Evolutionary conservation across 2,113 vertebrate genomes (phyloP), one percentile per base, ranked within the genome.

Genomic region (Ginglymostoma cirratum): DNA sequence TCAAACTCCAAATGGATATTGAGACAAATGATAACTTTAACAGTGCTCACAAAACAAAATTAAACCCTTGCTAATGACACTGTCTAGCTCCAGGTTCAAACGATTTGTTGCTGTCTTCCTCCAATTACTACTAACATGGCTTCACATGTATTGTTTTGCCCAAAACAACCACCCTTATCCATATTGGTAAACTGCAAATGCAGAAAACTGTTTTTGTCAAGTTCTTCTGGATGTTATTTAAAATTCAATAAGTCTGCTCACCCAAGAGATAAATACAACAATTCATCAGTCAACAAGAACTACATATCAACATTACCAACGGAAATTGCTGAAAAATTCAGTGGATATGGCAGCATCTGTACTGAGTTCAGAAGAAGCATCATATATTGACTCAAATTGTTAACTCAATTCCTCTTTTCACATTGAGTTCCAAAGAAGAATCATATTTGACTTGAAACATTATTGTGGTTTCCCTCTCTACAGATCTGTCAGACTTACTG

Each of bases 221-320:
- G 21, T 95, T 34, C 45, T 95, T 95, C 94, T 38, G 45, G 94
- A 38, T 95, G 94, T 27, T 65, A 30, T 95, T 76, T 19, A 95
- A 24, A 42, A 95, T 34, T 72, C 19, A 30, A 30, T 76, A 12
- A 70, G 66, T 14, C 17, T 93, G 61, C 67, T 48, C 34, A 4
- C 76, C 45, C 12, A 12, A 48, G 67, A 72, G 72, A 5, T 72
- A 72, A 72, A 61, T 48, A 95, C 70, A 42, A 12, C 30, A 66
- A 76, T 52, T 45, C 42, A 45, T 72, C 38, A 52, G 42, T 45
- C 65, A 94, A 38, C 92, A 67, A 94, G n/a, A 92, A 61, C 3
- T 61, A 12, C 12, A 61, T 12, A 61, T 61, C 7, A 7, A 61
- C 55, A 61, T 61, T 61, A 61, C 55, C 55, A 12, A 61, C 0